Evolutionary conservation across 2,888 invertebrate genomes (phyloP).

Genomic region (Caradrina kadenii): DNA sequence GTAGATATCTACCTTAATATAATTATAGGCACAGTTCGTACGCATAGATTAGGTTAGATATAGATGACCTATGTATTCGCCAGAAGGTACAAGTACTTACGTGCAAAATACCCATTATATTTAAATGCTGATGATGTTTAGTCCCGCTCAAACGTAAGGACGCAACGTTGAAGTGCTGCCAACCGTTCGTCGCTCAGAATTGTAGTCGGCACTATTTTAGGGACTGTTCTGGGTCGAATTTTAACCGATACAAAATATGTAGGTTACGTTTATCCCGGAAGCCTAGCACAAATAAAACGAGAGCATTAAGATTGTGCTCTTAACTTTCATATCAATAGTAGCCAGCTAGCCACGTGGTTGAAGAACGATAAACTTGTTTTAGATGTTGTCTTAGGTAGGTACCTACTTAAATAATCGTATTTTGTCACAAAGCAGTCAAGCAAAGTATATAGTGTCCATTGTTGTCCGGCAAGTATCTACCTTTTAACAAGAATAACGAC

Average conservation of each 20-base stretch:
- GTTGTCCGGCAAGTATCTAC: conserved; percentile 2
- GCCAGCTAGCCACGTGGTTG: conserved; percentile 27
- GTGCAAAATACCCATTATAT: background rate
- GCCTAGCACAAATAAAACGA: conserved; percentile 38
- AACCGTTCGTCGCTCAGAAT: background rate
- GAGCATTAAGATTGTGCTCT: conserved; percentile 38
- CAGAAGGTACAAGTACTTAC: background rate
- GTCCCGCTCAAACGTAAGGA: background rate
- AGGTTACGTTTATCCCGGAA: conserved; percentile 61
- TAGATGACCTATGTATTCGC: background rate
- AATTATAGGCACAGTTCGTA: conserved; percentile 6
- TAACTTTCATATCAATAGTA: conserved; percentile 23
- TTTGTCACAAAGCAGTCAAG: conserved; percentile 9
- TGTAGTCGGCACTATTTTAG: conserved; percentile 47
- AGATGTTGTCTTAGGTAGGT: background rate
- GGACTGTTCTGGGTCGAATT: conserved; percentile 30
- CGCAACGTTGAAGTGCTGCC: conserved; percentile 2
- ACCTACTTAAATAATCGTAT: conserved; percentile 7
- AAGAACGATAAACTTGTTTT: conserved; percentile 37
- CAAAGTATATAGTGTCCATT: background rate
- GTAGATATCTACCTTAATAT: conserved; percentile 6
- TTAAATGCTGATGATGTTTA: background rate
- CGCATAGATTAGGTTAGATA: too few relatives aligned
- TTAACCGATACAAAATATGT: conserved; percentile 38
- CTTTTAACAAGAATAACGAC: conserved; percentile 17